Evolutionary conservation across 2,888 invertebrate species (phyloP).

Genomic region (Ellobium chinense): DNA sequence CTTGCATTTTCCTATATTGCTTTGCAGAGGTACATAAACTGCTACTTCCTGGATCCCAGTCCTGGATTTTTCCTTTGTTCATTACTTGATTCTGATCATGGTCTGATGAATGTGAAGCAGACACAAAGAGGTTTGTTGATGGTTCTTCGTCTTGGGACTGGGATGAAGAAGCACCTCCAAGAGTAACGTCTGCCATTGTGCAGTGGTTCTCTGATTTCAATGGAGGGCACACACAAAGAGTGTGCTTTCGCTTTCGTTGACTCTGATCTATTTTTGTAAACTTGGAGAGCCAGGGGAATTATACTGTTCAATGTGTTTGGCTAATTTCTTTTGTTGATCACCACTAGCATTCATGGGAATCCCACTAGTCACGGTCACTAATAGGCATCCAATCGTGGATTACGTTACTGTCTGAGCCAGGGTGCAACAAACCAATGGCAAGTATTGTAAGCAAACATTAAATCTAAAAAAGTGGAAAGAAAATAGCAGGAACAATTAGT

Average conservation of each 20-base stretch:
- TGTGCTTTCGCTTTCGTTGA: slow-evolving; percentile 69
- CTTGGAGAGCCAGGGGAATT: background rate
- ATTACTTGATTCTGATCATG: background rate
- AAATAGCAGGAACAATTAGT: too few relatives aligned
- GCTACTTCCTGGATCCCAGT: slow-evolving; percentile 21
- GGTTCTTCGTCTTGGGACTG: background rate
- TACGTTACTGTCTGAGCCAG: background rate
- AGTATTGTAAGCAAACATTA: background rate
- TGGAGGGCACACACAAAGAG: slow-evolving; percentile 62
- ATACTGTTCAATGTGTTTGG: background rate
- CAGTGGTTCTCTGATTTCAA: slow-evolving; percentile 10
- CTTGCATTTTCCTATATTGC: slow-evolving; percentile 13
- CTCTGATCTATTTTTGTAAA: slow-evolving; percentile 65
- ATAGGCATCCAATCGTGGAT: background rate
- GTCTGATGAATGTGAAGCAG: background rate
- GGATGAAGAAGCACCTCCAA: background rate
- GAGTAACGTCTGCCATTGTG: slow-evolving; percentile 42
- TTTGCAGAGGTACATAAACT: slow-evolving; percentile 29
- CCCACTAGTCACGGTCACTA: background rate
- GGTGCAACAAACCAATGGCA: background rate
- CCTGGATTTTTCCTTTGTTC: background rate
- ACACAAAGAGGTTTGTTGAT: slow-evolving; percentile 9
- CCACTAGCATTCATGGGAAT: slow-evolving; percentile 14
- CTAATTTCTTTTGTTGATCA: background rate
- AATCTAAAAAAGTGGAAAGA: too few relatives aligned